A percentile compares a stretch with the other conserved stretches of the same genome.
Evolutionary conservation across 1,140 invertebrate genomes (phyloP).

Genomic region (Trachymyrmex septentrionalis): DNA sequence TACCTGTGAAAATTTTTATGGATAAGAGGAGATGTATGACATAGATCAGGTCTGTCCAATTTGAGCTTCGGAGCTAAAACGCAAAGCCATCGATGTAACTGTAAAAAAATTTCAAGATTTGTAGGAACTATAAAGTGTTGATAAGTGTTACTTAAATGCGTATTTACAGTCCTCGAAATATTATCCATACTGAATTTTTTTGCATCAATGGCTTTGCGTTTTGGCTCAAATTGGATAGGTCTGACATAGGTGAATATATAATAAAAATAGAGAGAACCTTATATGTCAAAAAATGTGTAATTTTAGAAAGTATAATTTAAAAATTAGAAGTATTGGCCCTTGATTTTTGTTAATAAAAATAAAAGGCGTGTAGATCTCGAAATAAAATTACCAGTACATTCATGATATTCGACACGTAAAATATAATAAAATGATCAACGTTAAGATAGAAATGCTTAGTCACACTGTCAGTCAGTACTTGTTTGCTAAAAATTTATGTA

Average conservation of each 20-base stretch:
- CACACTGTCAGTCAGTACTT: background rate
- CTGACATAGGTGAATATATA: background rate
- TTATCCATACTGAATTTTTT: too few species aligned
- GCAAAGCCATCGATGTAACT: too few species aligned
- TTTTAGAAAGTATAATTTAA: background rate
- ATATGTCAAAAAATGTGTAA: background rate
- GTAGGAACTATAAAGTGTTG: too few species aligned
- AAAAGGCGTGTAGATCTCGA: background rate
- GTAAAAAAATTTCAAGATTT: too few species aligned
- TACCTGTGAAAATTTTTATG: background rate
- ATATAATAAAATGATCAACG: background rate
- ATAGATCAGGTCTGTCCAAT: background rate
- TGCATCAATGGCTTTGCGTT: too few species aligned
- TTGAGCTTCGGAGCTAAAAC: too few species aligned
- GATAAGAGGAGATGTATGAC: background rate
- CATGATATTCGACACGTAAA: background rate
- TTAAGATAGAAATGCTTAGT: background rate
- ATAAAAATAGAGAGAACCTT: background rate
- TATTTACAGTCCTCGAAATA: too few species aligned
- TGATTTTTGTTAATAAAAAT: background rate
- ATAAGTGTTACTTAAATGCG: too few species aligned
- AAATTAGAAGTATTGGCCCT: background rate
- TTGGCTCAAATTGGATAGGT: too few species aligned
- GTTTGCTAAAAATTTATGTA: slow-evolving; percentile 16
- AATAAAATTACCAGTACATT: background rate